A percentile compares a stretch with the other conserved stretches of the same genome.
Conservation (phyloP, 92 coral and sea anemone species). For the Palythoa grandis region DNA sequence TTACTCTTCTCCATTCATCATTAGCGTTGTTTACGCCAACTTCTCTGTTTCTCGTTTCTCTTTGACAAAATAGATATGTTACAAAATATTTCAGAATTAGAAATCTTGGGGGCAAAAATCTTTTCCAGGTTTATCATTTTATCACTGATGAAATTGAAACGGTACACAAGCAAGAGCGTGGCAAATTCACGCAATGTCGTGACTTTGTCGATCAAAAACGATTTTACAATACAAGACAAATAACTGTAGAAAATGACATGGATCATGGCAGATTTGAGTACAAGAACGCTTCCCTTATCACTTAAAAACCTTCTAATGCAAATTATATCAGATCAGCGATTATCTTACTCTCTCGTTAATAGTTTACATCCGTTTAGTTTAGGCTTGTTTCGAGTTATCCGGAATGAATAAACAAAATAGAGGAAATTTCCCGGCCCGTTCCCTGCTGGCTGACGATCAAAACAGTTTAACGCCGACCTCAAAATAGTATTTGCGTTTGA, state of each 20-base stretch:
- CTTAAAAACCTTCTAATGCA: background rate
- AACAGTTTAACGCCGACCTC: background rate
- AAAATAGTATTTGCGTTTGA: background rate
- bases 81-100: too few species aligned
- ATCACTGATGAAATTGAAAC: background rate
- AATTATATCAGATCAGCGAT: background rate
- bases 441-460: conserved; percentile 4
- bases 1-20: too few species aligned
- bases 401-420: background rate
- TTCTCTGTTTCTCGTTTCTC: too few species aligned
- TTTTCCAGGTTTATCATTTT: background rate
- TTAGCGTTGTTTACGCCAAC: too few species aligned
- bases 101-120: background rate
- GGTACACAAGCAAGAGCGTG: too few species aligned
- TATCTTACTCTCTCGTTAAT: conserved; percentile 3
- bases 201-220: background rate
- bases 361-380: conserved; percentile 9
- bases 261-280: background rate
- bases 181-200: background rate
- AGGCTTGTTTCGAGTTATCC: background rate
- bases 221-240: conserved; percentile 1
- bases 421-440: background rate
- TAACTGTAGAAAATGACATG: background rate
- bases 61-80: too few species aligned
- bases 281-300: background rate